A percentile compares a stretch with the other conserved stretches of the same genome.
Evolutionary conservation across 2,797 vertebrate species (phyloP).

Genomic region (Echiichthys vipera): DNA sequence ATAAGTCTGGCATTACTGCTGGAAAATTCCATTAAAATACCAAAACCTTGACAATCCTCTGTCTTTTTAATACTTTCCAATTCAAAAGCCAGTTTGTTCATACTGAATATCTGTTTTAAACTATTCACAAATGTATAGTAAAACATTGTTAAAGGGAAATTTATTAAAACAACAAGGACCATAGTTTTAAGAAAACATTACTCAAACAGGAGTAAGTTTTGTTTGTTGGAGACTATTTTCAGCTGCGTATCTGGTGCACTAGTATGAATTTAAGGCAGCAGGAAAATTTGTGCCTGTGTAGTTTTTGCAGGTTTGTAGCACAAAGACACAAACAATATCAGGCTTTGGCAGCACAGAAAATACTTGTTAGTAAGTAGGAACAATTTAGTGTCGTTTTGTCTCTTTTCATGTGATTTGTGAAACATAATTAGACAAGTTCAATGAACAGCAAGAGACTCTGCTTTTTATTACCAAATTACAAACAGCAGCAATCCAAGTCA

Average conservation of each 20-base stretch:
- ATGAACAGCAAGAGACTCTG: too few relatives aligned
- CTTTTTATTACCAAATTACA: too few relatives aligned
- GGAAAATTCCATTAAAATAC: neutral
- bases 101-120: neutral
- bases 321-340: neutral
- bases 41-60: neutral
- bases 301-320: neutral
- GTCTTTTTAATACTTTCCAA: neutral
- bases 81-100: neutral
- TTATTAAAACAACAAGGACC: neutral
- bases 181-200: neutral
- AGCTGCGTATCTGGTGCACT: neutral
- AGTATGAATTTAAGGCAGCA: conserved; percentile 6
- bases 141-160: too few relatives aligned
- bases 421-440: too few relatives aligned
- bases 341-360: neutral
- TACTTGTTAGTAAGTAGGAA: neutral
- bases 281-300: neutral
- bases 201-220: neutral
- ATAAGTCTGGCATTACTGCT: neutral
- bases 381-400: neutral
- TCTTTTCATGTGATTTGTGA: neutral
- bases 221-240: conserved; percentile 3
- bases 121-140: neutral
- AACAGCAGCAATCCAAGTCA: too few relatives aligned